A percentile compares a stretch with the other conserved stretches of the same genome.
Evolutionary conservation across 2,113 vertebrate species (phyloP).

Genomic region (Morone chrysops): DNA sequence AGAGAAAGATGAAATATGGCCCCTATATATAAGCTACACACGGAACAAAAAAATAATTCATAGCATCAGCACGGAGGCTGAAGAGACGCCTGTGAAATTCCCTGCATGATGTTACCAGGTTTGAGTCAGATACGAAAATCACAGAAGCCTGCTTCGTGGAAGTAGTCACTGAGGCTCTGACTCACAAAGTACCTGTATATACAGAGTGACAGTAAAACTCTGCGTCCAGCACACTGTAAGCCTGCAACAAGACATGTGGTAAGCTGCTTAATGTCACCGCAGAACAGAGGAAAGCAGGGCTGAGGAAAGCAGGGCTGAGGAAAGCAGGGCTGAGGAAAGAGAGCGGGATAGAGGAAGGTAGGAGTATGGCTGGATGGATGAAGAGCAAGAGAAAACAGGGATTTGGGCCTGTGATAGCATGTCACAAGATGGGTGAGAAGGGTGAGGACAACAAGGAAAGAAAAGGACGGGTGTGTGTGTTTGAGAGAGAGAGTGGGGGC

Average conservation of each 20-base stretch:
- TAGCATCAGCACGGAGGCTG: slow-evolving; percentile 19
- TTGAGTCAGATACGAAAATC: slow-evolving; percentile 47
- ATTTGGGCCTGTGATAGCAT: slow-evolving; percentile 60
- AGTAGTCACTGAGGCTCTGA: slow-evolving; percentile 52
- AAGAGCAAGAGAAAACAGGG: slow-evolving; percentile 43
- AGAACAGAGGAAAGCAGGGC: slow-evolving; percentile 66
- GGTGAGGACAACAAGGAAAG: slow-evolving; percentile 52
- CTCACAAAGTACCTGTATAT: slow-evolving; percentile 78
- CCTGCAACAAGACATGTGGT: slow-evolving; percentile 68
- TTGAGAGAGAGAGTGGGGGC: slow-evolving; percentile 27
- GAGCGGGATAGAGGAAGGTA: slow-evolving; percentile 34
- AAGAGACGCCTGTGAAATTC: slow-evolving; percentile 42
- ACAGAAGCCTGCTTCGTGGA: slow-evolving; percentile 16
- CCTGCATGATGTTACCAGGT: slow-evolving; percentile 37
- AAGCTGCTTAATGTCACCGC: slow-evolving; percentile 79
- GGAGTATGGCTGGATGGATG: slow-evolving; percentile 34
- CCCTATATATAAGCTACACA: not conserved
- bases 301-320: slow-evolving; percentile 63
- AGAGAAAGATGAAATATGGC: not conserved
- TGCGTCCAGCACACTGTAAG: slow-evolving; percentile 71
- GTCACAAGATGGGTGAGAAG: slow-evolving; percentile 52
- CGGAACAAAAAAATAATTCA: slow-evolving; percentile 27
- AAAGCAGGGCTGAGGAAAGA: slow-evolving; percentile 36
- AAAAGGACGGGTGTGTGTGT: slow-evolving; percentile 51
- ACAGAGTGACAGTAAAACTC: slow-evolving; percentile 77